Percentiles rank a stretch among this genome's conserved stretches.
These are phyloP conservation scores for Chrysolophus pictus DNA, from an alignment of 2,797 vertebrate genomes.

Conservation along the genomic window DNA sequence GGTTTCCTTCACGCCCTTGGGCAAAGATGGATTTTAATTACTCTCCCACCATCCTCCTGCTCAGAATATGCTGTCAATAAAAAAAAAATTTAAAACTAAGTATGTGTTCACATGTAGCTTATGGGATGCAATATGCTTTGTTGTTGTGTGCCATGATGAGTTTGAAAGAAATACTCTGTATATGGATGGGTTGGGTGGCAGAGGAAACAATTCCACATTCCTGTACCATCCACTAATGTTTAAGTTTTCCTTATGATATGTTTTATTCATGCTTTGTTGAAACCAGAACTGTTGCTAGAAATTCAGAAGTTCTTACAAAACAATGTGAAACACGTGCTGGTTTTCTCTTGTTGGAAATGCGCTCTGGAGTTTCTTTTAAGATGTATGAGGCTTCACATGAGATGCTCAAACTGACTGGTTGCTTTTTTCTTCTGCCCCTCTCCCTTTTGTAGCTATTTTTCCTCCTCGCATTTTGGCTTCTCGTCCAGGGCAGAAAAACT, in stretches of 20 bases:
- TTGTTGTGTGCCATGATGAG: not conserved
- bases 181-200: not conserved
- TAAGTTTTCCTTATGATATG: not conserved
- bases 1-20: not conserved
- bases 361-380: not conserved
- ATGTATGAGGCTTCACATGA: not conserved
- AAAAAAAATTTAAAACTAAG: not conserved
- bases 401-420: not conserved
- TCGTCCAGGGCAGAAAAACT: slow-evolving; percentile 94
- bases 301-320: not conserved
- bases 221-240: not conserved
- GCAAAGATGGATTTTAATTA: not conserved
- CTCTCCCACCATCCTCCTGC: not conserved
- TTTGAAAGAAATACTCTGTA: not conserved
- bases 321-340: not conserved
- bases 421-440: not conserved
- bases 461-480: slow-evolving; percentile 89
- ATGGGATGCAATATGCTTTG: not conserved
- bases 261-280: not conserved
- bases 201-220: not conserved
- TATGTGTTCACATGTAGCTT: not conserved
- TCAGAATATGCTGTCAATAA: not conserved
- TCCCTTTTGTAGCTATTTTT: slow-evolving; percentile 86
- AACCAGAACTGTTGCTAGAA: not conserved
- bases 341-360: not conserved